Evolutionary conservation across 2,888 invertebrate genomes (phyloP), one percentile per base, ranked within the genome.

Genomic region (Kuschelorhynchus macadamiae): DNA sequence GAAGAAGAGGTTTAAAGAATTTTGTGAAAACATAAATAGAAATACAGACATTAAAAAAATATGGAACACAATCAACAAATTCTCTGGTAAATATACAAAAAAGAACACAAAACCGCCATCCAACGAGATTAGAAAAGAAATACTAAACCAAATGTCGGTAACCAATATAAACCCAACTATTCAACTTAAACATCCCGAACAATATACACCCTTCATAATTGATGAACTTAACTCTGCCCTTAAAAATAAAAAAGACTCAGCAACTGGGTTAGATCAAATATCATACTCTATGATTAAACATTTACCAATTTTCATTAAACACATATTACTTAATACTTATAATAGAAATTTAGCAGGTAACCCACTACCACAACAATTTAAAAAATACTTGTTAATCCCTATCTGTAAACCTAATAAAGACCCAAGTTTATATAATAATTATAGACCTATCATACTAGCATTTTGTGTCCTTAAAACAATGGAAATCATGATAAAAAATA

Each of bases 171-270:
- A n/a, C n/a, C n/a, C n/a, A n/a, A n/a, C n/a, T n/a, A n/a, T n/a
- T n/a, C n/a, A n/a, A n/a, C n/a, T n/a, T n/a, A n/a, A n/a, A 30
- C 30, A 30, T 7, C 4, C 9, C 5, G 5, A 30, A 9, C 5
- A 30, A 30, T 30, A 30, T 30, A 4, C 30, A 30, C n/a, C 9
- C 5, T 30, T 30, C 30, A 30, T 7, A 7, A 30, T 30, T 30
- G 5, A n/a, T n/a, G n/a, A n/a, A n/a, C n/a, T n/a, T n/a, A n/a
- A n/a, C n/a, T n/a, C 18, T n/a, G 17, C 39, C 20, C 25, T 55
- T 7, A 39, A 36, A 41, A 12, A 41, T 18, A 57, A 57, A 57
- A 42, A 12, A 3, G 18, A 46, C 11, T 44, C 57, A 12, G 57
- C 57, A 1, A 8, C 41, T 17, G 57, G 57, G 5, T 17, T 42